Evolutionary conservation across 2,888 invertebrate species (phyloP), one percentile per base, ranked within the genome.

Genomic region (Cactoblastis cactorum): DNA sequence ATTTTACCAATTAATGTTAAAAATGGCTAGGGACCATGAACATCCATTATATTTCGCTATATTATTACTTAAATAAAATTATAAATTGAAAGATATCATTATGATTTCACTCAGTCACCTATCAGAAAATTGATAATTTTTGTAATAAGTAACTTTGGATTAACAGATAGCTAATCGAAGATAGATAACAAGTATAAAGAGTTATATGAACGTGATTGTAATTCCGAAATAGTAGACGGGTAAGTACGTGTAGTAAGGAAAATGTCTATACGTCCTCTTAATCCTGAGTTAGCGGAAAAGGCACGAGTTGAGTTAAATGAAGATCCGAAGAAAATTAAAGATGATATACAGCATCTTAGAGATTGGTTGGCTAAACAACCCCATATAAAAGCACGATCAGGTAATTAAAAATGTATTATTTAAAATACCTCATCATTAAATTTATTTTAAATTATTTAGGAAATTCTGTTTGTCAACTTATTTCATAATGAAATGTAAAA

Each of bases 331-430:
- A 69, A 80, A 34, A 71, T 91, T 11, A 71, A 69, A n/a, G 77
- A 80, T 19, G 90, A 91, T 61, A 69, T 92, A 15, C 66, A 81
- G 50, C 73, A 85, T 50, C 76, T 92, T 34, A 87, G 81, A 59
- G 81, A 89, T 33, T 92, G 92, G 92, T 65, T 92, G 24, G 65
- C 68, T 3, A 90, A 91, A 58, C 91, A 91, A 58, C 87, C 89
- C 0, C 91, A 92, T 67, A 68, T 92, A 35, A 78, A 69, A 53
- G 81, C 78, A 12, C 80, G 87, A 59, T 83, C 70, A 60, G 74
- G 82, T 82, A 63, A 63, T 3, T 8, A 19, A 17, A 8, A 38
- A 22, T 22, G 37, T 38, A 8, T 38, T 8, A 15, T 6, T 38
- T 28, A 28, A n/a, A n/a, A 28, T 28, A 28, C 22, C 3, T 22